Evolutionary conservation across 2,888 invertebrate species (phyloP), one percentile per base, ranked within the genome.

Genomic region (Lasioglossum figueresi): DNA sequence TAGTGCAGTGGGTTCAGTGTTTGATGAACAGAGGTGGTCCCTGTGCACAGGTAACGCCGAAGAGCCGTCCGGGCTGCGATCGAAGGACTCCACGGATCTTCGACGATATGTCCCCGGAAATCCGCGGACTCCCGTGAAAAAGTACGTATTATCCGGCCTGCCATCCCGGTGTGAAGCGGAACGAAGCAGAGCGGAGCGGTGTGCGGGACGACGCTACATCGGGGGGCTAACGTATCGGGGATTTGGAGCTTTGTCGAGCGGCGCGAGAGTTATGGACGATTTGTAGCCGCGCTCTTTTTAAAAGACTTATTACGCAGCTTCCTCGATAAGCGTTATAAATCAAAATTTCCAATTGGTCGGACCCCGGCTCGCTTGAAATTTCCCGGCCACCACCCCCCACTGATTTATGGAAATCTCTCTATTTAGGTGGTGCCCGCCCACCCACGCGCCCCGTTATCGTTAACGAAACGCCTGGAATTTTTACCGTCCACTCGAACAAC

Each of bases 1-100:
- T 56, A 87, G 92, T 92, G 92, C 88, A 89, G 92, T 92, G 92
- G 83, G 76, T 90, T 90, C 89, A 89, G 92, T 92, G 91, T 90
- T 92, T 89, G 87, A 88, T 88, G 80, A 85, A 90, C 92, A 88
- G 82, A 83, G 74, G 48, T 81, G 85, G 82, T 80, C 76, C 79
- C 79, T 80, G 81, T 84, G 72, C 80, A 56, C n/a, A 73, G 87
- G 79, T 87, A 89, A 82, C 82, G 82, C 72, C 82, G 84, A 37
- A 34, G 37, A 68, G 34, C 23, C 34, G 37, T 79, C 72, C 56
- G 74, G 52, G 23, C 84, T 79, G 86, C 82, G 78, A 85, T 88
- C 88, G 80, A 84, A 91, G 88, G 63, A 23, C 68, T 80, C 71
- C 76, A 79, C 86, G 88, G 85, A 90, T 90, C 75, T 85, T 88